These are phyloP conservation scores for Coluber constrictor DNA, from an alignment of 2,797 vertebrate species.

Conservation along the genomic window DNA sequence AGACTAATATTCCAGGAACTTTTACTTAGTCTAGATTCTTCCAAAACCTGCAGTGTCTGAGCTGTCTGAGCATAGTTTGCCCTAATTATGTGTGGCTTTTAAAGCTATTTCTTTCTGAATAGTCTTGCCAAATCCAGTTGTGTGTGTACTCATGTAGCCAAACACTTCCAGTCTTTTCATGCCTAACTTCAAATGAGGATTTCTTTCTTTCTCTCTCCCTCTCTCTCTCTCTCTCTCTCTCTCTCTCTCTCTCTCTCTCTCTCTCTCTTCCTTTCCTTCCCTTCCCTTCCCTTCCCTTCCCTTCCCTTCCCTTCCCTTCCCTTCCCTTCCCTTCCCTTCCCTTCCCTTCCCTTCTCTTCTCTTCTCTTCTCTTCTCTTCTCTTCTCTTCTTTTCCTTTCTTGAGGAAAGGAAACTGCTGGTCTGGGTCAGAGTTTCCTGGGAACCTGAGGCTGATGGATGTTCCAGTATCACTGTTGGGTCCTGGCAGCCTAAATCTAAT, in stretches of 20 bases:
- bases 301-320: rapidly evolving
- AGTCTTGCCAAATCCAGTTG: neutral
- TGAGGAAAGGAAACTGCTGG: neutral
- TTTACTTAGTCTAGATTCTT: neutral
- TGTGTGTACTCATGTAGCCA: neutral
- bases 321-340: too few species aligned
- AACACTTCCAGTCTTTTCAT: neutral
- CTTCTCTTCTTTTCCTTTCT: too few species aligned
- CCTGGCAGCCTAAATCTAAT: neutral
- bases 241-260: too few species aligned
- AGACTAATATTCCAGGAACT: neutral
- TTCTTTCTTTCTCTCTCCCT: too few species aligned
- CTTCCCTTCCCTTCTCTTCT: too few species aligned
- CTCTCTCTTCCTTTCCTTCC: too few species aligned
- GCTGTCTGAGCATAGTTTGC: neutral
- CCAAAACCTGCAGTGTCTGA: neutral
- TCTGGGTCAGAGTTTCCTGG: neutral
- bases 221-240: too few species aligned
- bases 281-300: too few species aligned
- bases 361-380: too few species aligned
- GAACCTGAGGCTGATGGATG: too few species aligned
- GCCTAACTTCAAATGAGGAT: neutral
- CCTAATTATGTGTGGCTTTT: neutral
- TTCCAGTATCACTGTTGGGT: too few species aligned
- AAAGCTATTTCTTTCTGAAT: neutral